Evolutionary conservation across 2,888 invertebrate genomes (phyloP).

Genomic region (Oscheius sp.): DNA sequence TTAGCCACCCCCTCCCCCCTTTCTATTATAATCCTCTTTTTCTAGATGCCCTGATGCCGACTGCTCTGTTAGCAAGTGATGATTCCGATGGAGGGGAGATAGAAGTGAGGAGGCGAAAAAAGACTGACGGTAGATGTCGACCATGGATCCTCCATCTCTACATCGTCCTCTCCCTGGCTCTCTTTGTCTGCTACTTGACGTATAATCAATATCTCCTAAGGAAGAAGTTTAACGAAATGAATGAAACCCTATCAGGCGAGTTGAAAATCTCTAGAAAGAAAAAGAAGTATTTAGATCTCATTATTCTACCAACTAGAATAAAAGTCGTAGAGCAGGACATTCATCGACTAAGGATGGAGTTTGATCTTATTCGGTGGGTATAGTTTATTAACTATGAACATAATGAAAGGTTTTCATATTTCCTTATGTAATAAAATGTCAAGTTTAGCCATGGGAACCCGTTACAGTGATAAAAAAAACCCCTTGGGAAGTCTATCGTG

Average conservation of each 20-base stretch:
- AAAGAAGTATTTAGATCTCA: not conserved
- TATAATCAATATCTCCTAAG: constrained; percentile 13
- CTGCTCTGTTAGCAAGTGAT: constrained; percentile 6
- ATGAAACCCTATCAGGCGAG: constrained; percentile 19
- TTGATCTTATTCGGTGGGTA: constrained; percentile 19
- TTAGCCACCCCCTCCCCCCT: not conserved
- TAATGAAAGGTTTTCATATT: too few relatives aligned
- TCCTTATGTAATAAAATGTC: too few relatives aligned
- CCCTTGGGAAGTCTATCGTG: too few relatives aligned
- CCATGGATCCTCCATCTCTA: not conserved
- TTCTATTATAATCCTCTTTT: not conserved
- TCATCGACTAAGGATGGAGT: constrained; percentile 27
- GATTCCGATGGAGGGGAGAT: constrained; percentile 7
- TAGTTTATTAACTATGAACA: too few relatives aligned
- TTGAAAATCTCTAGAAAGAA: not conserved
- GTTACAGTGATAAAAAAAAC: too few relatives aligned
- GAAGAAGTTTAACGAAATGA: constrained; percentile 25
- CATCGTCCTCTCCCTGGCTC: not conserved
- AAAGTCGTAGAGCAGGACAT: constrained; percentile 20
- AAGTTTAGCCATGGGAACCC: too few relatives aligned
- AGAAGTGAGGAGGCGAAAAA: not conserved
- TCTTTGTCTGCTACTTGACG: constrained; percentile 12
- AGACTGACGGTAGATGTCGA: not conserved
- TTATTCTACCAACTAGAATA: constrained; percentile 15
- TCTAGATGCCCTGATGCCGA: constrained; percentile 18